A percentile compares a stretch with the other conserved stretches of the same genome.
phyloP scores from a whole-genome alignment of 2,113 vertebrate species.

The sheep (Ovis aries) region DNA sequence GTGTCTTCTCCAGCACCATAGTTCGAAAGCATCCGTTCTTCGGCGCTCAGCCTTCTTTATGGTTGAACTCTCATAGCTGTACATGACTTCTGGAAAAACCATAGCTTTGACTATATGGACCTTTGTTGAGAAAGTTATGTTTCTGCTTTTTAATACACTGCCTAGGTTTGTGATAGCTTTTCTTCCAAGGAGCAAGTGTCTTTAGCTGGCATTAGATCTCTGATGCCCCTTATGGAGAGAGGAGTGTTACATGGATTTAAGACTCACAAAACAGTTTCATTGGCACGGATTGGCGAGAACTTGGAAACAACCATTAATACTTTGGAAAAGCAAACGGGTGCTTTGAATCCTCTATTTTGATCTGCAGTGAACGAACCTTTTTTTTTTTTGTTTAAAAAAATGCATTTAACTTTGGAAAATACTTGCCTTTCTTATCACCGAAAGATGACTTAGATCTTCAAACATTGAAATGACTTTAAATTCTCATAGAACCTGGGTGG shows the following conservation, averaged over 20 bases:
- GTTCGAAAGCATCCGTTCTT: neutral
- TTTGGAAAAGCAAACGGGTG: neutral
- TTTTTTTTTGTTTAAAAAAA: neutral
- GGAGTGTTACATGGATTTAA: rapidly evolving
- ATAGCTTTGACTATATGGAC: neutral
- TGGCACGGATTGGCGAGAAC: neutral
- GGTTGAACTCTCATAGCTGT: neutral
- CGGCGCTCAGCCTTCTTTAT: neutral
- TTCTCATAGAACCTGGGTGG: neutral
- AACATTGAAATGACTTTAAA: neutral
- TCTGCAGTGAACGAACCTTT: no score
- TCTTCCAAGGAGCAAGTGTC: neutral
- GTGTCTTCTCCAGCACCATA: neutral
- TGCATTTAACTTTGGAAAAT: neutral
- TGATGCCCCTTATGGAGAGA: neutral
- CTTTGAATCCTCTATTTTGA: neutral
- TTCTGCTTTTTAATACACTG: neutral
- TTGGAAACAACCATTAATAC: neutral
- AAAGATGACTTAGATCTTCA: neutral
- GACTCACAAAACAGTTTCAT: neutral
- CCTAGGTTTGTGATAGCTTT: neutral
- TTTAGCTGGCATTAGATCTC: rapidly evolving
- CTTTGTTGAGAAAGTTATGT: neutral
- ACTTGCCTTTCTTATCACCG: neutral
- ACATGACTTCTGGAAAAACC: neutral